Percentiles rank a stretch among this genome's conserved stretches.
Conservation (phyloP, 2,888 invertebrate species). For the Chromoteleia sp. region DNA sequence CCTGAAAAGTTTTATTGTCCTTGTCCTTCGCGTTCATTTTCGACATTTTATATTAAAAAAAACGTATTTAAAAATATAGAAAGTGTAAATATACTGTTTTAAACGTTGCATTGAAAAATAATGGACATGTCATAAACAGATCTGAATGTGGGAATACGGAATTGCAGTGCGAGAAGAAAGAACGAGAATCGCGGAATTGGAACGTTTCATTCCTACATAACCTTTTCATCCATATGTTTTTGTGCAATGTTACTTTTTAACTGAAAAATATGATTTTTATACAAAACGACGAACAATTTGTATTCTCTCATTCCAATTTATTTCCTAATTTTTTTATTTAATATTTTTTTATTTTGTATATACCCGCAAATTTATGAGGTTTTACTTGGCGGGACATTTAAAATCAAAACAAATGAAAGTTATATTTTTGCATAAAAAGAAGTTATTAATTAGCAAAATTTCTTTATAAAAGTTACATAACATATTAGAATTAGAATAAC, state of each 20-base stretch:
- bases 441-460: too few relatives aligned
- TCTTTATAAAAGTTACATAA: too few relatives aligned
- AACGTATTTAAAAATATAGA: constrained; percentile 65
- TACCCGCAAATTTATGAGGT: too few relatives aligned
- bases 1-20: constrained; percentile 89
- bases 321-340: background rate
- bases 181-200: constrained; percentile 10
- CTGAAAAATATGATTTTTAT: too few relatives aligned
- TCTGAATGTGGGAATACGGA: constrained; percentile 58
- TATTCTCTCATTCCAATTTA: background rate
- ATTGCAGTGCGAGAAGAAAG: constrained; percentile 40
- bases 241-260: background rate
- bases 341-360: too few relatives aligned
- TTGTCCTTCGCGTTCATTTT: constrained; percentile 89
- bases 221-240: constrained; percentile 29
- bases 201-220: constrained; percentile 23
- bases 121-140: constrained; percentile 71
- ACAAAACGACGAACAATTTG: too few relatives aligned
- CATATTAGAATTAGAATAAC: too few relatives aligned
- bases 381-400: constrained; percentile 4
- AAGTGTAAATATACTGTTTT: constrained; percentile 62
- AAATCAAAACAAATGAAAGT: background rate
- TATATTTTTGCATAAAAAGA: background rate
- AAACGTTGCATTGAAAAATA: constrained; percentile 70
- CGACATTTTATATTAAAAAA: constrained; percentile 75